Evolutionary conservation across 1,140 invertebrate species (phyloP), one percentile per base, ranked within the genome.

Genomic region (Hetaerina americana): DNA sequence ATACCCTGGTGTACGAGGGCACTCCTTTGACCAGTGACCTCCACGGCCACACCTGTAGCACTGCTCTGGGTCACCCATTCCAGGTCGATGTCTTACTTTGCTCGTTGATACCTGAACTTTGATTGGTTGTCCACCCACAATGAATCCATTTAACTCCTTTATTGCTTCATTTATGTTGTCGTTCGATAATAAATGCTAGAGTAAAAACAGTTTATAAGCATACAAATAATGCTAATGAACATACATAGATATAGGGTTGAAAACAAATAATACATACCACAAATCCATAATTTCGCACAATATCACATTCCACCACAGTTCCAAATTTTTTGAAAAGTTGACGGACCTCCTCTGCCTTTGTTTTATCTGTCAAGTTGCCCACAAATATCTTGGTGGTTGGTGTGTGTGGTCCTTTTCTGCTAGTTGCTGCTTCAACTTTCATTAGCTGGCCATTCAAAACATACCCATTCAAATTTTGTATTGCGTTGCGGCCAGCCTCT

Each of bases 21-120:
- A 95, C 82, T 95, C 92, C 86, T 94, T 95, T 75, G 92, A 95
- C 94, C 94, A 96, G 84, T 96, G 94, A 74, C 94, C 94, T 77
- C 92, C 92, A 80, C 92, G 87, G 72, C 94, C 94, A 86, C 94
- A 96, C 81, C 76, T 88, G 84, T 95, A 96, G 84, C 94, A 96
- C 80, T 94, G 92, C 79, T 94, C 93, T 79, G 93, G 92, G 82
- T 95, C 93, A 76, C 94, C 94, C 94, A 97, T 96, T 75, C 94
- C 94, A 75, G 94, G 93, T 79, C 92, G 90, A 79, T 94, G 93
- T 75, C 94, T 84, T 8, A 96, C 94, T 79, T 92, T 89, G 81
- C 92, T 94, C 70, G 93, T 94, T 66, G 93, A 95, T 69, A 95
- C 84, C 84, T 96, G 90, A 72, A 94, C 92, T 83, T 94, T 94